Conservation (phyloP, 2,797 vertebrate genomes). For the Hemitrygon akajei region DNA sequence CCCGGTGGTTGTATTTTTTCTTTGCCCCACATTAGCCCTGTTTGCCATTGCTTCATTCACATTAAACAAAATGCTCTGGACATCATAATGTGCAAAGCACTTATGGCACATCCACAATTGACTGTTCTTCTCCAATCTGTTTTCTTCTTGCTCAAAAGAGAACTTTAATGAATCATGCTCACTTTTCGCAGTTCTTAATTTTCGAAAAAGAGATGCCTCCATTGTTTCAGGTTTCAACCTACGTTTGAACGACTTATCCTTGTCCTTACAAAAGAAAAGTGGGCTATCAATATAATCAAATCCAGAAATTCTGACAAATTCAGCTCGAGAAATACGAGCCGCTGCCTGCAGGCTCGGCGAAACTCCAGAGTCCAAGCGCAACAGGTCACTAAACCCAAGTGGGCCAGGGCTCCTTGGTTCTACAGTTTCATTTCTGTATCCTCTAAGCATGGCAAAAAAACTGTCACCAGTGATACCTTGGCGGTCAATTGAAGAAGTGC, state of each 20-base stretch:
- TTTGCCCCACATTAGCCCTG: constrained; percentile 71
- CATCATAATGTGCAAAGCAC: constrained; percentile 93
- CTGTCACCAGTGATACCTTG: constrained; percentile 80
- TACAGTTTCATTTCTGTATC: constrained; percentile 71
- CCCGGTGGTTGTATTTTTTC: constrained; percentile 91
- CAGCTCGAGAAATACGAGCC: constrained; percentile 82
- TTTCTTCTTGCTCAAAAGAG: constrained; percentile 70
- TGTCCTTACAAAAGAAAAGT: constrained; percentile 68
- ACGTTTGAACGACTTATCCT: constrained; percentile 80
- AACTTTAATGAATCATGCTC: constrained; percentile 80
- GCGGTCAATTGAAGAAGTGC: constrained; percentile 91
- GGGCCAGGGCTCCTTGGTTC: constrained; percentile 72
- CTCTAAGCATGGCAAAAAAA: constrained; percentile 83
- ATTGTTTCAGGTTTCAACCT: constrained; percentile 78
- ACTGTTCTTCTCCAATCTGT: constrained; percentile 55
- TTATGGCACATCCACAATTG: constrained; percentile 81
- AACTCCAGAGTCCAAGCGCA: constrained; percentile 70
- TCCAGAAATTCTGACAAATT: constrained; percentile 80
- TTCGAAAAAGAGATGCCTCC: constrained; percentile 83
- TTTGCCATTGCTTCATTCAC: constrained; percentile 85
- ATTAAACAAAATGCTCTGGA: constrained; percentile 93
- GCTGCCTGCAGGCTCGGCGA: constrained; percentile 90
- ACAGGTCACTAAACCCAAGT: constrained; percentile 73
- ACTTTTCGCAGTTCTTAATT: constrained; percentile 79
- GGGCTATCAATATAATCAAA: constrained; percentile 79